Base-by-base conservation (phyloP, 1,140 invertebrate species). In the Dinoponera quadriceps region DNA sequence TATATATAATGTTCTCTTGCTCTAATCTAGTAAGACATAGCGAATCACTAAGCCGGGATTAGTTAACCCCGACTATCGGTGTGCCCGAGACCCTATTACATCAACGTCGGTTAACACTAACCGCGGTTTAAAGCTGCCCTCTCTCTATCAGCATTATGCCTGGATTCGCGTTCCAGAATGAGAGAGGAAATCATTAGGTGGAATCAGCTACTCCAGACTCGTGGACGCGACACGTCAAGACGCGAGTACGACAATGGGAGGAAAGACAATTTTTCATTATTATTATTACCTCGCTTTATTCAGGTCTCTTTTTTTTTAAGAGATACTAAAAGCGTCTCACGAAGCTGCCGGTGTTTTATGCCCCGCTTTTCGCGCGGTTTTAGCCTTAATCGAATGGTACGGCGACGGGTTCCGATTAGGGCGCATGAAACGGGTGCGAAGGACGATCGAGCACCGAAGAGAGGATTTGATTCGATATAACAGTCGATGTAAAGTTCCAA, bases 91-190 rank as follows among this genome's bases (percentile, higher is more conserved):
- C 75, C 22, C 75, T 71, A 69, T 69, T 78, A 80, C 75, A 80
- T 80, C 63, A 80, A 80, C 27, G 65, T 80, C 75, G 63, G 38
- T 80, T 80, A 71, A 65, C 68, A 33, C 51, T 59, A 69, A 80
- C 65, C 65, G 75, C 75, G 33, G 57, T 80, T 80, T 80, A 80
- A 80, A 59, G 75, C 74, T 29, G 63, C 63, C 75, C 18, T 55
- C 20, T 44, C 29, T 38, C 60, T 20, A 25, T 69, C 29, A 14
- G 51, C 29, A 18, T 55, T 68, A 22, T 38, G 18, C 18, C 65
- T 44, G 38, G 38, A 44, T 44, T 44, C 7, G 16, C 14, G 51
- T 71, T 60, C 22, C 18, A 48, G 65, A 80, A 71, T 59, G 65
- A 80, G 75, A 80, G 18, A 33, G 22, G 48, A 59, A 69, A 80